A percentile compares a stretch with the other conserved stretches of the same genome.
phyloP scores from a whole-genome alignment of 2,113 vertebrate genomes.

The Phalacrocorax carbo region DNA sequence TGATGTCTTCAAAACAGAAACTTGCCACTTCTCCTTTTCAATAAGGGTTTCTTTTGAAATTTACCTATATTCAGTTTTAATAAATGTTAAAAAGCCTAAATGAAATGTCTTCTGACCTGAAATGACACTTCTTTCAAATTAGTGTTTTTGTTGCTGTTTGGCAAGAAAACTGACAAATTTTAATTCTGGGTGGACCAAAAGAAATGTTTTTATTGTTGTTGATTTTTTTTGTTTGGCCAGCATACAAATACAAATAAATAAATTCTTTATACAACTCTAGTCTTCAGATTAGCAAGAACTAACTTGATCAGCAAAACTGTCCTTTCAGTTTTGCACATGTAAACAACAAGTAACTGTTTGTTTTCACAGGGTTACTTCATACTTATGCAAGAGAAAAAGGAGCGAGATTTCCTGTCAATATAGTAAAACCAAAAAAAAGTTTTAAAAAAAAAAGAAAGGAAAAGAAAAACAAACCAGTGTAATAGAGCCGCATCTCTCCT shows the following conservation, averaged over 20 bases:
- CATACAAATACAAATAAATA: neutral
- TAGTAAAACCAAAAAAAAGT: neutral
- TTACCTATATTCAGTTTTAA: neutral
- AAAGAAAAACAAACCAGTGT: slow-evolving; percentile 45
- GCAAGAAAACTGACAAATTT: slow-evolving; percentile 30
- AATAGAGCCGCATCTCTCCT: slow-evolving; percentile 17
- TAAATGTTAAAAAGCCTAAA: neutral
- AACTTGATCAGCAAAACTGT: neutral
- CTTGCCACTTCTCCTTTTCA: neutral
- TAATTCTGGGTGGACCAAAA: slow-evolving; percentile 27
- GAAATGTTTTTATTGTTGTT: neutral
- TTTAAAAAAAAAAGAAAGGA: neutral
- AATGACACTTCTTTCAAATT: slow-evolving; percentile 25
- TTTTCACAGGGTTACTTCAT: slow-evolving; percentile 34
- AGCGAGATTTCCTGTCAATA: slow-evolving; percentile 49
- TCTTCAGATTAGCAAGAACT: neutral
- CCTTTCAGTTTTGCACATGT: neutral
- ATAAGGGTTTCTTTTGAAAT: neutral
- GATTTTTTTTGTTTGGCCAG: neutral
- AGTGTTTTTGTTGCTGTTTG: neutral
- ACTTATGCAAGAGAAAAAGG: slow-evolving; percentile 38
- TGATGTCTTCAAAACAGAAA: neutral
- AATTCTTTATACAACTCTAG: neutral
- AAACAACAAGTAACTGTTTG: slow-evolving; percentile 25
- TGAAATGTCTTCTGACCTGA: slow-evolving; percentile 7